phyloP scores from a whole-genome alignment of 1,140 invertebrate species.

The Tribolium madens region DNA sequence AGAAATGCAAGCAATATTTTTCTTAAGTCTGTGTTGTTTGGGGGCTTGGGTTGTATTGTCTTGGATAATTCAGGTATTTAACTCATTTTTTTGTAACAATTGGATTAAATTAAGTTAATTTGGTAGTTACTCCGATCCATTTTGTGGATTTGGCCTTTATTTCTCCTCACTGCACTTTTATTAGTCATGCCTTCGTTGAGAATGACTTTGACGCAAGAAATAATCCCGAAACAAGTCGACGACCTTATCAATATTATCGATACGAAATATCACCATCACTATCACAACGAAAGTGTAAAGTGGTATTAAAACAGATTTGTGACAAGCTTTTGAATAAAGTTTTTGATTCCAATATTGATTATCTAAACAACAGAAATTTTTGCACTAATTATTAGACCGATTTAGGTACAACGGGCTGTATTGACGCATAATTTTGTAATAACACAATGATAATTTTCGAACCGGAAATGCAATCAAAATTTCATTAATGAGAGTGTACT shows the following conservation, averaged over 20 bases:
- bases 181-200: neutral
- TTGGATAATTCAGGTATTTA: conserved; percentile 46
- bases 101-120: neutral
- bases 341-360: neutral
- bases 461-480: conserved; percentile 26
- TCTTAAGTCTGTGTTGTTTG: conserved; percentile 42
- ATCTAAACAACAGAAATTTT: too few species aligned
- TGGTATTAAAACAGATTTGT: neutral
- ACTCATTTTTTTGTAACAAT: neutral
- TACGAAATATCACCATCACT: neutral
- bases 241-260: neutral
- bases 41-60: conserved; percentile 48
- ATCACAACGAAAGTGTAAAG: neutral
- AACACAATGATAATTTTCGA: conserved; percentile 22
- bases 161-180: neutral
- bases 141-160: conserved; percentile 12
- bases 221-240: conserved; percentile 3
- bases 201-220: neutral
- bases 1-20: conserved; percentile 45
- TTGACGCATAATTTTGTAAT: conserved; percentile 16
- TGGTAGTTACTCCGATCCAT: neutral
- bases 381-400: too few species aligned
- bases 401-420: too few species aligned
- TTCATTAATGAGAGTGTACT: conserved; percentile 27
- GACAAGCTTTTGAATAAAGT: neutral